Percentiles rank a stretch among this genome's conserved stretches.
Conservation (phyloP, 2,113 vertebrate genomes). For the Antennarius striatus region DNA sequence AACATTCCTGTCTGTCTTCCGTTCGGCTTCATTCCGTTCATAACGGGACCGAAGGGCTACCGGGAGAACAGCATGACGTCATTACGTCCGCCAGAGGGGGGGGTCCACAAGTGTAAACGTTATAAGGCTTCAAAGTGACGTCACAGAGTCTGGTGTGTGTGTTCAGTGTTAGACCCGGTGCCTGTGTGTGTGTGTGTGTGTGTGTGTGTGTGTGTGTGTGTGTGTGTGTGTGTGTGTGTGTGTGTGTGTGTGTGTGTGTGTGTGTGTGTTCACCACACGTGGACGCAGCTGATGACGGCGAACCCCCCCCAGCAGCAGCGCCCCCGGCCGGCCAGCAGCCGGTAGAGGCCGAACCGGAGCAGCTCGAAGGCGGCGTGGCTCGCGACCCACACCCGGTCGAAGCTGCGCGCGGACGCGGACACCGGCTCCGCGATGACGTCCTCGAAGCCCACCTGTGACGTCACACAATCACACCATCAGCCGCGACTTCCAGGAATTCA, state of each 20-base stretch:
- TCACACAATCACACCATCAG: constrained; percentile 2
- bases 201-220: constrained; percentile 14
- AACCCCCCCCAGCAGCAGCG: constrained; percentile 87
- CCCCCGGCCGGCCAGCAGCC: constrained; percentile 88
- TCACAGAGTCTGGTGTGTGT: too few species aligned
- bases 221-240: constrained; percentile 12
- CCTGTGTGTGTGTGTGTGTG: too few species aligned
- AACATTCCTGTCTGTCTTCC: too few species aligned
- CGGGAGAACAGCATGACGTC: too few species aligned
- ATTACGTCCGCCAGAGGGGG: too few species aligned
- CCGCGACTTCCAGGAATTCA: constrained; percentile 58
- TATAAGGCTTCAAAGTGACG: too few species aligned
- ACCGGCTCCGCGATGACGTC: constrained; percentile 90
- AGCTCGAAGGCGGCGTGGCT: constrained; percentile 92
- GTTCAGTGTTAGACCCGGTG: too few species aligned
- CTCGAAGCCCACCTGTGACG: constrained; percentile 86
- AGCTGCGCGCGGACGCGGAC: constrained; percentile 83
- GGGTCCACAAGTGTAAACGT: too few species aligned
- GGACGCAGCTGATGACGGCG: constrained; percentile 88
- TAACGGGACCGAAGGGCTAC: too few species aligned
- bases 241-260: too few species aligned
- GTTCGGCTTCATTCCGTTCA: too few species aligned
- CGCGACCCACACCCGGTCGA: constrained; percentile 92
- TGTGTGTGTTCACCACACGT: constrained; percentile 88
- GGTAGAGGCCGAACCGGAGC: constrained; percentile 88